phyloP scores from a whole-genome alignment of 2,113 vertebrate species.

The Rhodinocichla rosea region DNA sequence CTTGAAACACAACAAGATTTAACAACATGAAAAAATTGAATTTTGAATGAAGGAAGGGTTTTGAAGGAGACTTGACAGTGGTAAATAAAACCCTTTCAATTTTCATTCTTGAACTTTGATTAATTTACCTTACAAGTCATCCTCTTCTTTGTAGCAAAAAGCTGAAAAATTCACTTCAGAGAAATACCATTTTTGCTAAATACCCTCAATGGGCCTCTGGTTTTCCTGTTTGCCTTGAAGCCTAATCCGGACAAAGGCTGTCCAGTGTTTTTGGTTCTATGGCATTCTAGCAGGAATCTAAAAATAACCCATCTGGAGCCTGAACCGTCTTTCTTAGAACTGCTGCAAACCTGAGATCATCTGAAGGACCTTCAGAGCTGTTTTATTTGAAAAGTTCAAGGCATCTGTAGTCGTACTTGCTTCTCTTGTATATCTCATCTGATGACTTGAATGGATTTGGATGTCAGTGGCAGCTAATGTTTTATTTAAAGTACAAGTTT shows the following conservation, averaged over 20 bases:
- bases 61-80: accelerated
- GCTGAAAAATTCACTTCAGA: neutral
- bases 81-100: neutral
- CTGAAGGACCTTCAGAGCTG: neutral
- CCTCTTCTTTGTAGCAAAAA: neutral
- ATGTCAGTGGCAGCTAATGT: neutral
- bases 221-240: neutral
- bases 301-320: neutral
- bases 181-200: neutral
- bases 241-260: neutral
- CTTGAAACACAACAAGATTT: neutral
- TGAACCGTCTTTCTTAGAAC: neutral
- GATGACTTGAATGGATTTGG: neutral
- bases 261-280: neutral
- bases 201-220: neutral
- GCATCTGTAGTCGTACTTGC: neutral
- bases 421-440: neutral
- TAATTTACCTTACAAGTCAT: neutral
- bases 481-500: neutral
- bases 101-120: neutral
- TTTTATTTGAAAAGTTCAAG: neutral
- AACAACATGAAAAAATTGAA: neutral
- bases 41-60: neutral
- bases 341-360: neutral
- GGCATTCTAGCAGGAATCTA: neutral